A percentile compares a stretch with the other conserved stretches of the same genome.
These are phyloP conservation scores for Charina bottae DNA, from an alignment of 2,113 vertebrate species.

Conservation along the genomic window DNA sequence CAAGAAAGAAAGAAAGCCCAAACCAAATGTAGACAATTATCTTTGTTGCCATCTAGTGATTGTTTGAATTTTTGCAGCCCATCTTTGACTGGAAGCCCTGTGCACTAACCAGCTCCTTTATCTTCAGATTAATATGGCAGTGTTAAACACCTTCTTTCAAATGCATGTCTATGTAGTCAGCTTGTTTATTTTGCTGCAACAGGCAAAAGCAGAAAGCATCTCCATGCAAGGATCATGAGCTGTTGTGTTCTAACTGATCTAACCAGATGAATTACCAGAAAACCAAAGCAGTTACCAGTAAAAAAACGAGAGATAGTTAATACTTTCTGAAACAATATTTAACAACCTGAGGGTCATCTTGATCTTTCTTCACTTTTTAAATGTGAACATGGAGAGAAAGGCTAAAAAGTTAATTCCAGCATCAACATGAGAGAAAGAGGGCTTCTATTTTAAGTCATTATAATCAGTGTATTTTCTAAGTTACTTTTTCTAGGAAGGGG, in stretches of 20 bases:
- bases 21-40: not conserved
- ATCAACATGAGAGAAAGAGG: not conserved
- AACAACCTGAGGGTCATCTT: not conserved
- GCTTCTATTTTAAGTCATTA: not conserved
- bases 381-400: not conserved
- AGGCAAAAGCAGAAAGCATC: not conserved
- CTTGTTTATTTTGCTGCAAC: not conserved
- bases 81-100: not conserved
- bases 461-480: not conserved
- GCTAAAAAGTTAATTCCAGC: not conserved
- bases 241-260: not conserved
- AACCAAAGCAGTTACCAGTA: not conserved
- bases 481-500: not conserved
- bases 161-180: not conserved
- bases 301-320: not conserved
- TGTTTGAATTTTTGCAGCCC: not conserved
- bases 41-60: not conserved
- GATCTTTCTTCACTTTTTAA: not conserved
- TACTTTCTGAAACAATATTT: not conserved
- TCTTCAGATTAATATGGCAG: not conserved
- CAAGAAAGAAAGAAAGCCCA: not conserved
- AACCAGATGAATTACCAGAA: not conserved
- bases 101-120: not conserved
- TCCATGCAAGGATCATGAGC: not conserved
- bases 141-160: not conserved